Evolutionary conservation across 2,113 vertebrate species (phyloP), one percentile per base, ranked within the genome.

Genomic region (Phylloscopus whistleri): DNA sequence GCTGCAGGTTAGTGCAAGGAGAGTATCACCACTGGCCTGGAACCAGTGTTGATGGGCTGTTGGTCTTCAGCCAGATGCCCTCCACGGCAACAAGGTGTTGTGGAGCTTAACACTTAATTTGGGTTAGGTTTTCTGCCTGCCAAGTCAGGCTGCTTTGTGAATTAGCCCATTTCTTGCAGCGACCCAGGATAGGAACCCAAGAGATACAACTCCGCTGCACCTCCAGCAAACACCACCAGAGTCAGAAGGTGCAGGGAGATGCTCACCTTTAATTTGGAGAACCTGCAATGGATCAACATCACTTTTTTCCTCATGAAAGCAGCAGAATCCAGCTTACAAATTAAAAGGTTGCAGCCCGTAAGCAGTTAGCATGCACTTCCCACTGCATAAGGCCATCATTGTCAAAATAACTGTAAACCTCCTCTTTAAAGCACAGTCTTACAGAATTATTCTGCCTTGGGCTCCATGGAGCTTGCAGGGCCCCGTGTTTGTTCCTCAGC

Each of bases 31-130:
- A 22, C 24, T 8, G 52, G 15, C 48, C 48, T 63, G 44, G 33
- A 84, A 69, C 13, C 19, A 26, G 0, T 41, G 39, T 19, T 63
- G 60, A 89, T 5, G 49, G 68, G 13, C 53, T 52, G 58, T n/a
- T 35, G 62, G 39, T 20, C 48, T 64, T 75, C 75, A 51, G 9
- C 15, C 62, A 59, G 2, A 19, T 31, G 22, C 28, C 52, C n/a
- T 6, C 8, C 26, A 10, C 62, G 19, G 39, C 18, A 30, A 10
- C 4, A 22, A 56, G 44, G 44, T 16, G 51, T 28, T 27, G 44
- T 12, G 23, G 76, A 27, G 60, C 0, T 0, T 1, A 35, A 27
- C 2, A 0, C 23, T 31, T 13, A 7, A 11, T 44, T 28, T 28
- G 26, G 13, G 5, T 16, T n/a, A n/a, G 11, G 7, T 23, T 87